Base-by-base conservation (phyloP, 2,113 vertebrate genomes). In the Gallinago undulata region DNA sequence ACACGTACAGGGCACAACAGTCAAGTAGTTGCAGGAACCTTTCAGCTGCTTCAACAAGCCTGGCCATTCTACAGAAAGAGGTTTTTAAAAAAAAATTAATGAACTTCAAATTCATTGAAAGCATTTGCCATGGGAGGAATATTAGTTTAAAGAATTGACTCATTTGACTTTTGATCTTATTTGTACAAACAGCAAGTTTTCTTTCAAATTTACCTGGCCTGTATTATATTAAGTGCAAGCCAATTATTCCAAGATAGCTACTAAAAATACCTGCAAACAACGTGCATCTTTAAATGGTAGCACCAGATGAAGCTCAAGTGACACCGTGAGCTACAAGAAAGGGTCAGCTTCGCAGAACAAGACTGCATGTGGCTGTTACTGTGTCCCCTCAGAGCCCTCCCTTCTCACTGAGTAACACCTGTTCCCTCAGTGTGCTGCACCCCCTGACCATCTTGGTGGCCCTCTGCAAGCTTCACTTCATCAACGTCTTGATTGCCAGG, bases 381-480 rank as follows among this genome's bases (percentile, higher is more conserved):
- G 11, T 7, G 23, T 66, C 16, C 15, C 19, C 22, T 19, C n/a
- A 31, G 62, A 94, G 51, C 15, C n/a, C 9, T 39, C 74, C 77
- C 33, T 84, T 69, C 24, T 35, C 16, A 7, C 19, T 22, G n/a
- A 76, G 67, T 24, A n/a, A 59, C 17, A 6, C 10, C 35, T 23
- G 5, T 43, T 82, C 41, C n/a, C 47, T 83, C 75, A 76, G 41
- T 31, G 24, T 23, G 28, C 51, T 67, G 41, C 31, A 28, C 28
- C 2, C 6, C 47, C 13, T 3, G 9, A 13, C 30, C 37, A 67
- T 7, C 18, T 0, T 2, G 2, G 22, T 47, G 13, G 25, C n/a
- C 9, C 48, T 84, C 43, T 59, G 39, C 72, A 55, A 50, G 17
- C 67, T 78, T 59, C 21, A 30, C 10, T 66, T 56, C n/a, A 55